Conservation (phyloP, 1,140 invertebrate genomes). For the Sinella curviseta region DNA sequence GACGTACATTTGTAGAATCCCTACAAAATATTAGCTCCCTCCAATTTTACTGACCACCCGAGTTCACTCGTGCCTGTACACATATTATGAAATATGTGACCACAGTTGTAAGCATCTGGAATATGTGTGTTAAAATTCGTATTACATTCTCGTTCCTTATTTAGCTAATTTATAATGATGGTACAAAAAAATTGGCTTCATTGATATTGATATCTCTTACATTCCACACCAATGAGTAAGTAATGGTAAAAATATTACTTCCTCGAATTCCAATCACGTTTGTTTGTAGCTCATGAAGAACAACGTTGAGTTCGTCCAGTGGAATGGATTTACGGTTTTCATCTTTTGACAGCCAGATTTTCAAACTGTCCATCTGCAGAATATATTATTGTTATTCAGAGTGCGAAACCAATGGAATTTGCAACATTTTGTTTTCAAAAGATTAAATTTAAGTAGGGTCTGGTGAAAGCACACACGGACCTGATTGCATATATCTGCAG, state of each 20-base stretch:
- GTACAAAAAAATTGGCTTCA: neutral
- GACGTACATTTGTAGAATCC: too few relatives aligned
- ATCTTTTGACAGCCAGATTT: neutral
- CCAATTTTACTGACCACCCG: neutral
- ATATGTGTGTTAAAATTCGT: too few relatives aligned
- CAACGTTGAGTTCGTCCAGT: neutral
- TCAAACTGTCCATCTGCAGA: neutral
- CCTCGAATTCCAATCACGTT: neutral
- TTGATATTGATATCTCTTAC: neutral
- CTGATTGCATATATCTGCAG: neutral
- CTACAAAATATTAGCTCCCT: too few relatives aligned
- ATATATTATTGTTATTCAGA: too few relatives aligned
- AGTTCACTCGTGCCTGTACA: neutral
- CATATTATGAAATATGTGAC: neutral
- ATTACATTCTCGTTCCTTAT: too few relatives aligned
- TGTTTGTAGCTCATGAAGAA: neutral
- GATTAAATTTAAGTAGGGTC: neutral
- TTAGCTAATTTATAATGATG: too few relatives aligned
- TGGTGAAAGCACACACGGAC: neutral
- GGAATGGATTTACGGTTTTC: neutral
- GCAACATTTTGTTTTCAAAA: too few relatives aligned
- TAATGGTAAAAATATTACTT: constrained; percentile 21
- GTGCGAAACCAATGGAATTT: too few relatives aligned
- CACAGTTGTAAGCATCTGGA: neutral
- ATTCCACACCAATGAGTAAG: neutral